These are phyloP conservation scores for Cromileptes altivelis DNA, from an alignment of 2,113 vertebrate genomes.

Conservation along the genomic window DNA sequence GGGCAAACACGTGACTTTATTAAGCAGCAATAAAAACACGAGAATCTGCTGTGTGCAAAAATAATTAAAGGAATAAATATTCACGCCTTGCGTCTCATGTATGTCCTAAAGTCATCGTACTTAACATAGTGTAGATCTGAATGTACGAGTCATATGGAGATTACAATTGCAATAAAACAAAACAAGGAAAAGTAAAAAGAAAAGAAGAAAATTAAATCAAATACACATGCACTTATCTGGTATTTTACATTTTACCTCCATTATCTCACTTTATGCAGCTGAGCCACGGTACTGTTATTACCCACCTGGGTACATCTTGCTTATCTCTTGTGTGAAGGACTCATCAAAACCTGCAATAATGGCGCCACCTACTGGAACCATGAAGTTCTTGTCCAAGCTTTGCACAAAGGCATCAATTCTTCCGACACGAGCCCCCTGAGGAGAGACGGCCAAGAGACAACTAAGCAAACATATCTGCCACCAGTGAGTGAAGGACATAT, in stretches of 20 bases:
- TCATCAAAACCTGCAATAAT: constrained; percentile 96
- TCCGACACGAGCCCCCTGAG: constrained; percentile 92
- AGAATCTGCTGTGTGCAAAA: not conserved
- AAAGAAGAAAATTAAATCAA: not conserved
- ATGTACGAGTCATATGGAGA: not conserved
- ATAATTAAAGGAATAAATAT: not conserved
- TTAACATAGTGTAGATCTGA: not conserved
- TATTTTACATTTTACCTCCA: not conserved
- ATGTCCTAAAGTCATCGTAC: not conserved
- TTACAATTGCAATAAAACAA: not conserved
- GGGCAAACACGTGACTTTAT: constrained; percentile 2
- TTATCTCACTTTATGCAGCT: not conserved
- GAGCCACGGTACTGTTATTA: not conserved
- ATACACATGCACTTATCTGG: not conserved
- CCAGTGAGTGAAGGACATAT: not conserved
- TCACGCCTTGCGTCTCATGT: not conserved
- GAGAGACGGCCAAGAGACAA: not conserved
- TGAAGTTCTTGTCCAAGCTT: constrained; percentile 99
- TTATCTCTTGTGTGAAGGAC: constrained; percentile 94
- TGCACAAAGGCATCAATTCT: constrained; percentile 98
- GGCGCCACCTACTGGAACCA: constrained; percentile 99
- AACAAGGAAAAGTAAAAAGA: not conserved
- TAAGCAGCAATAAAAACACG: not conserved
- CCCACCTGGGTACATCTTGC: constrained; percentile 97
- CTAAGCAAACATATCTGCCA: not conserved